Conservation (phyloP, 2,797 vertebrate genomes). For the Austrolebias charrua region DNA sequence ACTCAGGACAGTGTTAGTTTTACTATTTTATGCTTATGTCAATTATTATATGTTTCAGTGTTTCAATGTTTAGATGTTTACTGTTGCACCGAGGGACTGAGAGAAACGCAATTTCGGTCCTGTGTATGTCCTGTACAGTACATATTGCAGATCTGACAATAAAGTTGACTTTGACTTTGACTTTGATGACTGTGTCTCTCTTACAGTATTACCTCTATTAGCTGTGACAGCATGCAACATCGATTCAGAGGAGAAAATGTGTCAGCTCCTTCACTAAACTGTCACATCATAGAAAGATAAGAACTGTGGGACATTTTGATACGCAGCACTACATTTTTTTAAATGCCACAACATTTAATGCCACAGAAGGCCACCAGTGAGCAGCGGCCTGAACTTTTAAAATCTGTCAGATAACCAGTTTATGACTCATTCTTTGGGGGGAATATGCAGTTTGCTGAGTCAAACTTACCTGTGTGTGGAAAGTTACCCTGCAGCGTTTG, state of each 20-base stretch:
- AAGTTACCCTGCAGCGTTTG: not conserved
- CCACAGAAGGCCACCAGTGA: not conserved
- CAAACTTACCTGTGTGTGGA: not conserved
- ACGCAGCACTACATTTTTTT: constrained; percentile 5
- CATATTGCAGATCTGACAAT: too few species aligned
- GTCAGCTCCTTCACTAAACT: constrained; percentile 4
- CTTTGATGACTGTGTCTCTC: not conserved
- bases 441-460: constrained; percentile 8
- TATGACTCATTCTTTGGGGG: constrained; percentile 1
- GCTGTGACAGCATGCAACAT: not conserved
- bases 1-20: too few species aligned
- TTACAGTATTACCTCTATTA: constrained; percentile 1
- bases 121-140: too few species aligned
- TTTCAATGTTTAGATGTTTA: too few species aligned
- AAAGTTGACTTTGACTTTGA: too few species aligned
- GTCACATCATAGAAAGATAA: constrained; percentile 7
- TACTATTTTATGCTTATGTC: too few species aligned
- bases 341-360: constrained; percentile 11
- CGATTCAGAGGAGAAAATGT: not conserved
- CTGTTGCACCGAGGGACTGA: too few species aligned
- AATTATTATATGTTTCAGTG: too few species aligned
- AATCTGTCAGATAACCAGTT: not conserved
- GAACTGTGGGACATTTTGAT: constrained; percentile 7
- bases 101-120: too few species aligned
- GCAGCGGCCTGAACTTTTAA: not conserved